Evolutionary conservation across 2,888 invertebrate genomes (phyloP).

Genomic region (Drosophila pullipes): DNA sequence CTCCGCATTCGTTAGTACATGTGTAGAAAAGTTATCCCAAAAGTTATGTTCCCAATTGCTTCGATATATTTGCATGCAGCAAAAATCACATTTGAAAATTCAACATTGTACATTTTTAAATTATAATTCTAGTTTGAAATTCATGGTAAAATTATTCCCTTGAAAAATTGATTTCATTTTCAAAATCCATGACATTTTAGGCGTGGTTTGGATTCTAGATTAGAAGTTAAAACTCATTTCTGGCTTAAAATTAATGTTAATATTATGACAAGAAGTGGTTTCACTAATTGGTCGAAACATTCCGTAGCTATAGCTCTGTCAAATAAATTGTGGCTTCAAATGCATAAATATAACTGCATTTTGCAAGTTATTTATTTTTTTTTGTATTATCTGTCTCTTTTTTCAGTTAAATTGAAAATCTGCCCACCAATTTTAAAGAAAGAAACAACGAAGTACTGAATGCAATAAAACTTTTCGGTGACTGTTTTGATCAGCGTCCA

Average conservation of each 20-base stretch:
- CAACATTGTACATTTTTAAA: not conserved
- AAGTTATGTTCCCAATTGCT: constrained; percentile 3
- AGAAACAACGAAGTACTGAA: not conserved
- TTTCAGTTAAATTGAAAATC: not conserved
- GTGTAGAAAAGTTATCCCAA: constrained; percentile 29
- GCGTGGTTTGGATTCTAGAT: not conserved
- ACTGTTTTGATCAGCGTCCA: not conserved
- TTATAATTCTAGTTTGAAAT: not conserved
- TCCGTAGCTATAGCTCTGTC: not conserved
- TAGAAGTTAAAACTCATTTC: not conserved
- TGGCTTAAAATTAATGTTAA: not conserved
- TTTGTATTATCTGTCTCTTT: not conserved
- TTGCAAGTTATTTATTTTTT: not conserved
- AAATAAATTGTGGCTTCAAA: not conserved
- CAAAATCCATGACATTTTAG: not conserved
- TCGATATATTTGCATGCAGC: not conserved
- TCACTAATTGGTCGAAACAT: not conserved
- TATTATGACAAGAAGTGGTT: not conserved
- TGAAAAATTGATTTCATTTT: not conserved
- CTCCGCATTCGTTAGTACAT: constrained; percentile 21
- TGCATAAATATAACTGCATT: no score
- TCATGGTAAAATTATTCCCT: not conserved
- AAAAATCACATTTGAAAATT: not conserved
- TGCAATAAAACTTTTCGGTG: not conserved
- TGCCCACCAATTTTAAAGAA: not conserved